These are phyloP conservation scores for Argopecten irradians DNA, from an alignment of 1,140 invertebrate genomes.

Conservation along the genomic window DNA sequence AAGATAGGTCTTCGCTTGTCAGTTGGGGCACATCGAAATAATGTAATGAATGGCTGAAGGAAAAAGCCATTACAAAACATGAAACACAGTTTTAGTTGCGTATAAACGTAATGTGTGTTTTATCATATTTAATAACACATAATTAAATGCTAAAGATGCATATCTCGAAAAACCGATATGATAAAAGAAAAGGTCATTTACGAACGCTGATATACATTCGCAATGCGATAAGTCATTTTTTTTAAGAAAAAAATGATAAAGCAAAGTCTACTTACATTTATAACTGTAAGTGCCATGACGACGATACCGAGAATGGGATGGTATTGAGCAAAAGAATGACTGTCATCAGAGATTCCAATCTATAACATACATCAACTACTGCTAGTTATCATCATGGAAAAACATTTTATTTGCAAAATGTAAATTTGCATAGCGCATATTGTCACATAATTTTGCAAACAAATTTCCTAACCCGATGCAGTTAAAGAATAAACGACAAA, in stretches of 20 bases:
- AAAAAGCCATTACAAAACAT: background rate
- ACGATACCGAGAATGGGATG: slow-evolving; percentile 48
- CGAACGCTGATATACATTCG: too few species aligned
- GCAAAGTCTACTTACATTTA: slow-evolving; percentile 42
- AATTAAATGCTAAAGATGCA: background rate
- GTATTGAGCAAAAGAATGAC: slow-evolving; percentile 18
- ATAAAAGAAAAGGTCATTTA: too few species aligned
- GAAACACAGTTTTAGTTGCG: background rate
- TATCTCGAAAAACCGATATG: too few species aligned
- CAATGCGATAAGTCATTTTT: too few species aligned
- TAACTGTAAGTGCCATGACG: slow-evolving; percentile 27
- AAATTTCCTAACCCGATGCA: too few species aligned
- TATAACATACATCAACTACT: too few species aligned
- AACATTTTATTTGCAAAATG: too few species aligned
- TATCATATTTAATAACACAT: background rate
- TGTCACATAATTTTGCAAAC: too few species aligned
- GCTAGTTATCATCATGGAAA: too few species aligned
- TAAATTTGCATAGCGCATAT: too few species aligned
- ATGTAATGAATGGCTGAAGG: slow-evolving; percentile 40
- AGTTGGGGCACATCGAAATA: slow-evolving; percentile 42
- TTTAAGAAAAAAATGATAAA: too few species aligned
- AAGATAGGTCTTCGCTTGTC: slow-evolving; percentile 38
- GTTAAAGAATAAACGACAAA: too few species aligned
- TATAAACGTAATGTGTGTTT: background rate
- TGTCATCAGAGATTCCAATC: slow-evolving; percentile 30